Evolutionary conservation across 2,113 vertebrate species (phyloP).

Genomic region (Nesogale talazaci): DNA sequence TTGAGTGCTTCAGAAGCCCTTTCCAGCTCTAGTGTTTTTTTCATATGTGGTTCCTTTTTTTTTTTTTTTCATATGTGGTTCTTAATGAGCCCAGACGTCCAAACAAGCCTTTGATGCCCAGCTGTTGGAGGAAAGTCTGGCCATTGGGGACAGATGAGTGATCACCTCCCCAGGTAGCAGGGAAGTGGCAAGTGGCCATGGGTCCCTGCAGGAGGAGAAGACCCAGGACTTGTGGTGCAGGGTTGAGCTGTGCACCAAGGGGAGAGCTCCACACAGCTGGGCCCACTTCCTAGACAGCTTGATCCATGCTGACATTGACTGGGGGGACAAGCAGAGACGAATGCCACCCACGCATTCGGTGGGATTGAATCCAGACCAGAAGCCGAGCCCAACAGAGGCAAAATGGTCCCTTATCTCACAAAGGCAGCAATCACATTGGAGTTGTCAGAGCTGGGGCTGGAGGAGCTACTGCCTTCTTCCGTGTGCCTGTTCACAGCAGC

Average conservation of each 20-base stretch:
- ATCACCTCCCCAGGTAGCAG: neutral
- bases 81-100: neutral
- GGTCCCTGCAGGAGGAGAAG: neutral
- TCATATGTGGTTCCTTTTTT: too few relatives aligned
- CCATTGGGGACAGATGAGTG: neutral
- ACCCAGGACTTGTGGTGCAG: neutral
- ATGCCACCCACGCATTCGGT: fast-evolving
- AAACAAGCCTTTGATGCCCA: neutral
- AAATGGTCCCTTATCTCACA: too few relatives aligned
- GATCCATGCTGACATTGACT: fast-evolving
- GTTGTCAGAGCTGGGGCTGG: too few relatives aligned
- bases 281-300: neutral
- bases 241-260: neutral
- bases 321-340: neutral
- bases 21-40: neutral
- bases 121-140: neutral
- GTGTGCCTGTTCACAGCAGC: fast-evolving
- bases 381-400: neutral
- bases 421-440: neutral
- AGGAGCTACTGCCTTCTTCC: neutral
- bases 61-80: neutral
- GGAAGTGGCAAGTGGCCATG: neutral
- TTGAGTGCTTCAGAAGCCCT: neutral
- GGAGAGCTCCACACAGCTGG: neutral
- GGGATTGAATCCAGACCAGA: neutral